Evolutionary conservation across 2,888 invertebrate species (phyloP).

Genomic region (Invenusta paracnida): DNA sequence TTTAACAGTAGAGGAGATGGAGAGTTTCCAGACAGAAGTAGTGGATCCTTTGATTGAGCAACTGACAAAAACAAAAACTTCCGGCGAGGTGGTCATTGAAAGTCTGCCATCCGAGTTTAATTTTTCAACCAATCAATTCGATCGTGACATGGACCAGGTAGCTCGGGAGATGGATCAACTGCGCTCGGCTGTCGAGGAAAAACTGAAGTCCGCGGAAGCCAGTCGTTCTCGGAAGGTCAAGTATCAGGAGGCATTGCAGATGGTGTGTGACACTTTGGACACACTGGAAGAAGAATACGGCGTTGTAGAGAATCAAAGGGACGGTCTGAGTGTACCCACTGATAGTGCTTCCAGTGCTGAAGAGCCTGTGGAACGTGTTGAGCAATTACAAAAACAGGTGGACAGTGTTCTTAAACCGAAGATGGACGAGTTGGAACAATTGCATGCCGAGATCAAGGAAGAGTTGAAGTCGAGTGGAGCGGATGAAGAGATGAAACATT

Average conservation of each 20-base stretch:
- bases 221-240: background rate
- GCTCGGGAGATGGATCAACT: background rate
- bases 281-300: too few species aligned
- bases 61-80: background rate
- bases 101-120: background rate
- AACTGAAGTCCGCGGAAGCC: background rate
- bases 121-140: background rate
- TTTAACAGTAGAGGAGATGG: background rate
- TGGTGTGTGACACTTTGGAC: too few species aligned
- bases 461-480: too few species aligned
- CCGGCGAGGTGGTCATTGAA: background rate
- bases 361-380: too few species aligned
- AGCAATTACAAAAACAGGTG: too few species aligned
- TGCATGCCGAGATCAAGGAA: too few species aligned
- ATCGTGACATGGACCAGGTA: background rate
- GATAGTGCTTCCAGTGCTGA: too few species aligned
- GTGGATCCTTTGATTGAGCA: background rate
- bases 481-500: too few species aligned
- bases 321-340: too few species aligned
- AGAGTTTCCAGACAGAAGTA: background rate
- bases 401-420: too few species aligned
- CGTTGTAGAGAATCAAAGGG: too few species aligned
- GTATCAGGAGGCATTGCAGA: background rate
- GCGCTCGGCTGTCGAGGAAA: background rate
- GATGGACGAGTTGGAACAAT: too few species aligned